Evolutionary conservation across 64 coral and sea anemone genomes (phyloP).

Genomic region (Orbicella faveolata): DNA sequence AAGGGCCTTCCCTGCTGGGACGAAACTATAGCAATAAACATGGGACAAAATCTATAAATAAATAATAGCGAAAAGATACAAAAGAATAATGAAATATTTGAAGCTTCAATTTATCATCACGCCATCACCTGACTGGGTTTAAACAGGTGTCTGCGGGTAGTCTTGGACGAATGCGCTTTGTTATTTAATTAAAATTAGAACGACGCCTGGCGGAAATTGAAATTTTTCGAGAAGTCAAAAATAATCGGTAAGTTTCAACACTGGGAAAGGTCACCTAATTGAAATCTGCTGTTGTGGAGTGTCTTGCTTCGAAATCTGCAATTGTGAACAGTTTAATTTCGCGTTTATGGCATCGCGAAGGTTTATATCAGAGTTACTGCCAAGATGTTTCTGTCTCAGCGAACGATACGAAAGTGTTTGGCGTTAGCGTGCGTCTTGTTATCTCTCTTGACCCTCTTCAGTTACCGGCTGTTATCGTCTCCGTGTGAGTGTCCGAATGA

Average conservation of each 20-base stretch:
- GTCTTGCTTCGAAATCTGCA: not conserved
- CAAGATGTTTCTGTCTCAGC: not conserved
- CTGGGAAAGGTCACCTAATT: not conserved
- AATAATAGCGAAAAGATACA: too few species aligned
- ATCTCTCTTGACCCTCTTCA: constrained; percentile 16
- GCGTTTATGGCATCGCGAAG: not conserved
- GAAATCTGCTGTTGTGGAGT: not conserved
- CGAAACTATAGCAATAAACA: too few species aligned
- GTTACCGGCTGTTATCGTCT: constrained; percentile 2
- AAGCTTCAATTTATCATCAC: not conserved
- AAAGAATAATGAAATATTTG: not conserved
- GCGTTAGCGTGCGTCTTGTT: not conserved
- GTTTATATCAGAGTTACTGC: not conserved
- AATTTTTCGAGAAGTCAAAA: not conserved
- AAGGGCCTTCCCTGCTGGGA: not conserved
- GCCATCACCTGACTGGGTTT: not conserved
- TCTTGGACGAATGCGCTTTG: not conserved
- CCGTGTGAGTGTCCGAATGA: not conserved
- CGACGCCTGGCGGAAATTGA: not conserved
- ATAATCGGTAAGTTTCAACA: not conserved
- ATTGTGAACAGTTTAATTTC: not conserved
- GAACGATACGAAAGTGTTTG: not conserved
- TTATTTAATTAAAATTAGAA: not conserved
- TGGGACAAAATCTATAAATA: too few species aligned
- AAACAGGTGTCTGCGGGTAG: not conserved